These are phyloP conservation scores for Zosterops borbonicus DNA, from an alignment of 2,113 vertebrate species.

Conservation along the genomic window DNA sequence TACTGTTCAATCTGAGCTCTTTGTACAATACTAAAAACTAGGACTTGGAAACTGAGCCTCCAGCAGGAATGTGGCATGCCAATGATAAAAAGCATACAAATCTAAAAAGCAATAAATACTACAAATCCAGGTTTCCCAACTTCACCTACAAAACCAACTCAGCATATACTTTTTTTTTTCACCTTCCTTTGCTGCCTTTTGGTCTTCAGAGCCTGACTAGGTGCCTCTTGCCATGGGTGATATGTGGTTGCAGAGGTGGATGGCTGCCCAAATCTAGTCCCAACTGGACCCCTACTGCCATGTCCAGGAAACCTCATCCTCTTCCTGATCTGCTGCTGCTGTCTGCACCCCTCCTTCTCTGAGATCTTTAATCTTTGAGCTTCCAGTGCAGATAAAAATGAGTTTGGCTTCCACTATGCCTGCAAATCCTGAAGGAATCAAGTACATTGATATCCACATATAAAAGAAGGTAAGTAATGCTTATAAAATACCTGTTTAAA, in stretches of 20 bases:
- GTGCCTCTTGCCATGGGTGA: neutral
- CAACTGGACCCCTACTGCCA: neutral
- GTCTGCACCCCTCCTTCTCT: neutral
- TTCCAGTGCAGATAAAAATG: neutral
- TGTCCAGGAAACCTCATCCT: neutral
- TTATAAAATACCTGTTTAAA: neutral
- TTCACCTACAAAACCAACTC: neutral
- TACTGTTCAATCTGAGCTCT: neutral
- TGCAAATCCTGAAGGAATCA: neutral
- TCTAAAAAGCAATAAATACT: neutral
- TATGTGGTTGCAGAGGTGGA: fast-evolving
- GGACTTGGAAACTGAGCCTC: neutral
- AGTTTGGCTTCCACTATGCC: neutral
- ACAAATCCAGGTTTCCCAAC: neutral
- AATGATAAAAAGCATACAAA: neutral
- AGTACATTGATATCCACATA: neutral
- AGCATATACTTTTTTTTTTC: neutral
- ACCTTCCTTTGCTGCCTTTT: neutral
- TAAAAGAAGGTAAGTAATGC: neutral
- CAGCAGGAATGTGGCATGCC: neutral
- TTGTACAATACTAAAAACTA: neutral
- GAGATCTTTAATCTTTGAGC: neutral
- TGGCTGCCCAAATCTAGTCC: neutral
- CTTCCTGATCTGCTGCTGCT: neutral
- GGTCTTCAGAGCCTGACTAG: neutral